phyloP scores from a whole-genome alignment of 2,888 invertebrate genomes.

The Drosophila bunnanda region DNA sequence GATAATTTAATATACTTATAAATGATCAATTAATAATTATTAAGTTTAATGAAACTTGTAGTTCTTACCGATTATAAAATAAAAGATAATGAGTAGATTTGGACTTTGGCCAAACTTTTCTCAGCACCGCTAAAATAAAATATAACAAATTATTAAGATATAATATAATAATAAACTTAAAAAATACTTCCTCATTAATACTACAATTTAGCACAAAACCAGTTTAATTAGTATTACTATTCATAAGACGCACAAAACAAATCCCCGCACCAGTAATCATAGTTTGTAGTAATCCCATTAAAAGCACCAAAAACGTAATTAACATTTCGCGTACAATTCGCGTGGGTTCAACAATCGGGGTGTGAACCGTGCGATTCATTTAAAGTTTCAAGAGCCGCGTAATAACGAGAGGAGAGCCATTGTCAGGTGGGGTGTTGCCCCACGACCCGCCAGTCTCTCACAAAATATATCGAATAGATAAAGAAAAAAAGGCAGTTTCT shows the following conservation, averaged over 20 bases:
- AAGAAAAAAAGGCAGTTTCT: constrained; percentile 52
- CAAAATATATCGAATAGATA: constrained; percentile 13
- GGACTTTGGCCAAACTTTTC: too few relatives aligned
- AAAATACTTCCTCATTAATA: background rate
- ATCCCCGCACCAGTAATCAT: background rate
- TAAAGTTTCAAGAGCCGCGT: constrained; percentile 29
- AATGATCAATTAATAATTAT: too few relatives aligned
- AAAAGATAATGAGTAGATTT: too few relatives aligned
- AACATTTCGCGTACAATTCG: constrained; percentile 10
- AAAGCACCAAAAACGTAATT: constrained; percentile 9
- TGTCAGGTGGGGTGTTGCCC: constrained; percentile 16
- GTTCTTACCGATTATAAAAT: too few relatives aligned
- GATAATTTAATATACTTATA: too few relatives aligned
- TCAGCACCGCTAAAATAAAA: background rate
- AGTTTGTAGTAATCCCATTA: constrained; percentile 3
- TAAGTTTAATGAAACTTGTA: too few relatives aligned
- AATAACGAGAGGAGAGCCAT: constrained; percentile 7
- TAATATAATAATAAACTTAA: background rate
- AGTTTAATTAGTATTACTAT: background rate
- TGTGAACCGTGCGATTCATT: constrained; percentile 32
- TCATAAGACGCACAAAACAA: background rate
- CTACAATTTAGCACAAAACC: background rate
- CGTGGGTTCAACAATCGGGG: constrained; percentile 29
- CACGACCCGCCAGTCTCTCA: constrained; percentile 1
- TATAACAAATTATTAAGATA: background rate